Base-by-base conservation (phyloP, 2,888 invertebrate species). In the Corbicula japonica region DNA sequence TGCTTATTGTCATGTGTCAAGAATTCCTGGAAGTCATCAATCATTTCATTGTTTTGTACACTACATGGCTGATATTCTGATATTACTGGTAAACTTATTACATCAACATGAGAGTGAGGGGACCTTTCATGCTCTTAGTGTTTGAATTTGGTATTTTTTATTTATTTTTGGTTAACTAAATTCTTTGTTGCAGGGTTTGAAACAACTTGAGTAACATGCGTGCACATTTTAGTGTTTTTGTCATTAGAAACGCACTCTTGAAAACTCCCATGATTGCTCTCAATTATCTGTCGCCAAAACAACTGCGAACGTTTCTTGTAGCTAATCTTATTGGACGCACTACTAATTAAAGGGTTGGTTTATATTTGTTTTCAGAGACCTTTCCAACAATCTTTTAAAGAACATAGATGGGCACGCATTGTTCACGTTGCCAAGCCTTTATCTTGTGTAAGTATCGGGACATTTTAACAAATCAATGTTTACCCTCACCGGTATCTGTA, bases 341-440 rank as follows among this genome's bases (percentile, higher is more conserved):
- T 21, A 10, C 8, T 48, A 48, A 23, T n/a, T 1, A 48, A 1
- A 48, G n/a, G 26, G 48, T 48, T 23, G 10, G 10, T n/a, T 32
- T 30, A 32, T 63, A 30, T 35, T 48, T 50, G 26, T 28, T 79
- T 82, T 38, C 78, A 82, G 82, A 28, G 62, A 79, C 68, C 48
- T 83, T 23, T 54, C 65, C 12, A 60, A 58, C n/a, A 84, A 84
- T 35, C 18, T n/a, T 18, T 74, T 84, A 21, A 63, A 48, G 18
- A 62, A 56, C 18, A 78, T 84, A 12, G 32, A 70, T 3, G 62
- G 74, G 74, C 66, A 78, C 63, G 76, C 80, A 3, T 79, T 84
- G 50, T 52, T 71, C 35, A 70, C 58, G 12, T 26, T 79, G 12
- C 78, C 77, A 3, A 65, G 62, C 41, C 23, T 77, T 26, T 52